phyloP scores from a whole-genome alignment of 1,140 invertebrate species.

The Popillia japonica region DNA sequence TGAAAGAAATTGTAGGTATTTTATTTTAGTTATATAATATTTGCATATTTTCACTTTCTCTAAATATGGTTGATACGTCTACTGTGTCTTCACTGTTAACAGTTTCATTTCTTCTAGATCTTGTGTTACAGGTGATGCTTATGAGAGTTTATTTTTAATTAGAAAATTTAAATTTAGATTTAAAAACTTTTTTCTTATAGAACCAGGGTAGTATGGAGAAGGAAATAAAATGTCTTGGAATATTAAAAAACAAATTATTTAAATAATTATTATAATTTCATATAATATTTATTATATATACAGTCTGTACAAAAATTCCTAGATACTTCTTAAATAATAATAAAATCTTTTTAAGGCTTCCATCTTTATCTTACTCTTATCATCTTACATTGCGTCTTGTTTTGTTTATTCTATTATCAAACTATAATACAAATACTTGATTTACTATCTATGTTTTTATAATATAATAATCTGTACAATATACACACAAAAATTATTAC shows the following conservation, averaged over 20 bases:
- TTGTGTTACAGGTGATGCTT: too few relatives aligned
- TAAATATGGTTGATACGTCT: too few relatives aligned
- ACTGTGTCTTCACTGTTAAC: too few relatives aligned
- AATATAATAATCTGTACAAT: conserved; percentile 43
- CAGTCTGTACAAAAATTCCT: conserved; percentile 48
- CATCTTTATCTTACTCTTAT: not conserved
- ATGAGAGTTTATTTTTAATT: too few relatives aligned
- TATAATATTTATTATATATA: conserved; percentile 44
- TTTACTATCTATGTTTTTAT: conserved; percentile 40
- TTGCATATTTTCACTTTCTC: too few relatives aligned
- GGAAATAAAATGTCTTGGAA: not conserved
- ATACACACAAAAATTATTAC: conserved; percentile 41
- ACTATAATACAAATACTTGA: conserved; percentile 24
- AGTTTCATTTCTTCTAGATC: too few relatives aligned
- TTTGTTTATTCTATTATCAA: conserved; percentile 5
- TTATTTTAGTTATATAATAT: too few relatives aligned
- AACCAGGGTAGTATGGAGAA: too few relatives aligned
- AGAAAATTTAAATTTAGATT: too few relatives aligned
- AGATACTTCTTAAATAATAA: conserved; percentile 39
- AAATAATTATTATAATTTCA: conserved; percentile 42
- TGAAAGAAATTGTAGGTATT: too few relatives aligned
- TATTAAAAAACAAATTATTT: conserved; percentile 8
- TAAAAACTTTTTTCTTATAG: too few relatives aligned
- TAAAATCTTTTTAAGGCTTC: not conserved
- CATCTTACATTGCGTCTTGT: conserved; percentile 8